Base-by-base conservation (phyloP, 1,140 invertebrate species). In the Dendrolimus punctatus region DNA sequence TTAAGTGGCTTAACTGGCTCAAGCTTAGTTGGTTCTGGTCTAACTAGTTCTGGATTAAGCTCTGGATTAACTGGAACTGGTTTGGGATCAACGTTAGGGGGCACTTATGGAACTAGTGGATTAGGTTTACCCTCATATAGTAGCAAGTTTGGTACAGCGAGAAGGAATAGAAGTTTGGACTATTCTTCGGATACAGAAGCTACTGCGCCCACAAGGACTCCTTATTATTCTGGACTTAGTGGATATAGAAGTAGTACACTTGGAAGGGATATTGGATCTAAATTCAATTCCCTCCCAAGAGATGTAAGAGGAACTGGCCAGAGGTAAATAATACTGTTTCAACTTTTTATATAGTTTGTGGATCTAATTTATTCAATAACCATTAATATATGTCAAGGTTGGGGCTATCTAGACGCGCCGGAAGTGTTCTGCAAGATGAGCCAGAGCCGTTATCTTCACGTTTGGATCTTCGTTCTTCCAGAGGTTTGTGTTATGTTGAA, bases 131-230 rank as follows among this genome's bases (percentile, higher is more conserved):
- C 80, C 5, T 79, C 83, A 39, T 86, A 86, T 44, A 70, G 73
- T 45, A 75, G 72, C 52, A 85, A 85, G 62, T 85, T 84, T 52
- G 82, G 80, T 40, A 53, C 83, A 51, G 90, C 91, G 0, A 90
- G 93, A 73, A 88, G 94, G 58, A 92, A 94, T 63, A 88, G 94
- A 57, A 92, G 93, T 46, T 87, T 96, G 60, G 95, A 96, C 82
- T 97, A 96, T 77, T 95, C 95, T 40, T 98, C 96, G 8, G 97
- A 99, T 73, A 98, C 97, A 0, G 97, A 99, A 88, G 94, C 95
- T 2, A 93, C 93, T 0, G 93, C 93, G 57, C 94, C 93, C 9
- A 91, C 92, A 9, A 89, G 93, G 56, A 91, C 92, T 42, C 92
- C 92, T 41, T 94, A 94, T 73, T 95, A 95, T 69, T 95, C 80